phyloP scores from a whole-genome alignment of 2,888 invertebrate species.

The Argyra leucocephala region DNA sequence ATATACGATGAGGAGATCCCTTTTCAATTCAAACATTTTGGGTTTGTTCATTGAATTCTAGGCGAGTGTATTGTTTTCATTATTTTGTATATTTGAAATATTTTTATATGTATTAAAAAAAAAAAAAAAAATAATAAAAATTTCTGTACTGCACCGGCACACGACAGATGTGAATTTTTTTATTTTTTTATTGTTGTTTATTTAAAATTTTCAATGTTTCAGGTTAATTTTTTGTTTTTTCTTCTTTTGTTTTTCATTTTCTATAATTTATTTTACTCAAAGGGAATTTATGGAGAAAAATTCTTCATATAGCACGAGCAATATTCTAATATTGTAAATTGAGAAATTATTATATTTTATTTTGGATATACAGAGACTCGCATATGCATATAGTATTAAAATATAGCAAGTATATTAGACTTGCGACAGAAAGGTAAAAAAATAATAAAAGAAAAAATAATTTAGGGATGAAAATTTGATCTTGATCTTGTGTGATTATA shows the following conservation, averaged over 20 bases:
- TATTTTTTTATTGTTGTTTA: not conserved
- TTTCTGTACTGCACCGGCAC: slow-evolving; percentile 8
- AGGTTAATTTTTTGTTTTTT: not conserved
- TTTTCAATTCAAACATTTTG: too few species aligned
- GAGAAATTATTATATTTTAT: not conserved
- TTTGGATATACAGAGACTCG: too few species aligned
- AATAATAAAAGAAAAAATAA: not conserved
- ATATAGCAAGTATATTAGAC: not conserved
- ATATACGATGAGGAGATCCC: too few species aligned
- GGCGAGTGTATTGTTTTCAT: too few species aligned
- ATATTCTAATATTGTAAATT: not conserved
- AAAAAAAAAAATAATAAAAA: not conserved
- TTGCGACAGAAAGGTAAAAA: slow-evolving; percentile 1
- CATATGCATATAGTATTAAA: not conserved
- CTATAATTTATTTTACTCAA: not conserved
- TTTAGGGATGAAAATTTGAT: not conserved
- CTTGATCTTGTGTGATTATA: not conserved
- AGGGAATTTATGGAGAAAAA: not conserved
- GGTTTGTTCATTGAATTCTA: too few species aligned
- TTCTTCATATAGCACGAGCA: not conserved
- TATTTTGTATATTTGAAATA: too few species aligned
- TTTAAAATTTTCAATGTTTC: not conserved
- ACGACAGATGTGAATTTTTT: slow-evolving; percentile 10
- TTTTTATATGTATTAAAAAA: too few species aligned
- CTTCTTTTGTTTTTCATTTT: not conserved